These are phyloP conservation scores for Delia radicum DNA, from an alignment of 1,140 invertebrate species.

Conservation along the genomic window DNA sequence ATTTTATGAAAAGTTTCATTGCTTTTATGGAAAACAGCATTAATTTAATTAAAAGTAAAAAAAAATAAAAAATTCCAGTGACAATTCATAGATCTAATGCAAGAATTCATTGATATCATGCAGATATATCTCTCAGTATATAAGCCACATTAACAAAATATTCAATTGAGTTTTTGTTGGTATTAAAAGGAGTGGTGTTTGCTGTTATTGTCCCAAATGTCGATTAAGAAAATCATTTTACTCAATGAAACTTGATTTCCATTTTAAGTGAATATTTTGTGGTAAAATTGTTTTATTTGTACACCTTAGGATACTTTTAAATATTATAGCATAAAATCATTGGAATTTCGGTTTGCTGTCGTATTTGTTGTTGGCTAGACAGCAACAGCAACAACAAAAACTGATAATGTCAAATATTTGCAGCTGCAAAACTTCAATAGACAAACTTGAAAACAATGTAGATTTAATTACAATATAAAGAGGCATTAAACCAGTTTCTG, in stretches of 20 bases:
- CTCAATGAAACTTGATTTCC: constrained; percentile 1
- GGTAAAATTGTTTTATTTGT: background rate
- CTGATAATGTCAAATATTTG: constrained; percentile 23
- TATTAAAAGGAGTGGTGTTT: background rate
- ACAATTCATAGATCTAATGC: too few species aligned
- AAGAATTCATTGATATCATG: too few species aligned
- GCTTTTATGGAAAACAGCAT: too few species aligned
- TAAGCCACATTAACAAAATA: too few species aligned
- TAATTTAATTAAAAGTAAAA: too few species aligned
- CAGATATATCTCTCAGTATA: too few species aligned
- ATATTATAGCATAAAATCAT: too few species aligned
- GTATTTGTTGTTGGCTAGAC: background rate
- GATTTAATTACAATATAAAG: background rate
- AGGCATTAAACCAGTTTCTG: background rate
- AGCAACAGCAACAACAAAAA: background rate
- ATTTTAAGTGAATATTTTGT: background rate
- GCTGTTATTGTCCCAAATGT: background rate
- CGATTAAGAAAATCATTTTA: background rate
- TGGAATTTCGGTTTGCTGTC: background rate
- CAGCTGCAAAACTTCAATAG: constrained; percentile 9
- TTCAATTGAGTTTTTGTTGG: background rate
- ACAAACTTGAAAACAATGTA: background rate
- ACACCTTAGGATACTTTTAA: too few species aligned
- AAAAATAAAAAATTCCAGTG: too few species aligned
- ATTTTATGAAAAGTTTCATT: too few species aligned